Evolutionary conservation across 2,113 vertebrate species (phyloP).

Genomic region (Chloroceryle aenea): DNA sequence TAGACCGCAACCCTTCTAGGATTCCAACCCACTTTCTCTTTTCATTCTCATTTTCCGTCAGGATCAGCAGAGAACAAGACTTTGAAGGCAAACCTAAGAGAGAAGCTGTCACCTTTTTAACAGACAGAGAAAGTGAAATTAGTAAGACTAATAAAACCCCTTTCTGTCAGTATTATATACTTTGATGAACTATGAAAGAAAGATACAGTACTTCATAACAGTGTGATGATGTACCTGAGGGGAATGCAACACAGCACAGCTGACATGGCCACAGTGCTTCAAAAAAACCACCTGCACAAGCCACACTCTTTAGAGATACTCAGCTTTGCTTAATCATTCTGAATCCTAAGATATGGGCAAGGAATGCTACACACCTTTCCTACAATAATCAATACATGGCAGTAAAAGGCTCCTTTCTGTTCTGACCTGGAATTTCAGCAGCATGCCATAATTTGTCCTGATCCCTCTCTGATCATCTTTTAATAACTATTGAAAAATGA

Average conservation of each 20-base stretch:
- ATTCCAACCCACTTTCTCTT: conserved; percentile 97
- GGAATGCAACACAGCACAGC: not conserved
- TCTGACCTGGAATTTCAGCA: not conserved
- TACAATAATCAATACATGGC: not conserved
- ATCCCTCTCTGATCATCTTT: not conserved
- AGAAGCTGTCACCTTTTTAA: conserved; percentile 88
- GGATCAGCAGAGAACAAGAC: conserved; percentile 88
- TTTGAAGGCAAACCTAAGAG: conserved; percentile 86
- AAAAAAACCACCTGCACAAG: not conserved
- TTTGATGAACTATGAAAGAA: not conserved
- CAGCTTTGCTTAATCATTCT: not conserved
- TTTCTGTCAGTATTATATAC: not conserved
- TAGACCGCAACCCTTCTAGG: conserved; percentile 90
- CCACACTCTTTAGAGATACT: not conserved
- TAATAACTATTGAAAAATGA: not conserved
- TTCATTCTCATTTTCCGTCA: conserved; percentile 93
- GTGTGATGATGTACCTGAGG: not conserved
- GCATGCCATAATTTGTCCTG: not conserved
- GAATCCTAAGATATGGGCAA: not conserved
- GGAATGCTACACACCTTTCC: not conserved
- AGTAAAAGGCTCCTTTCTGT: not conserved
- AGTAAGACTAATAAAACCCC: not conserved
- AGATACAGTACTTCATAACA: not conserved
- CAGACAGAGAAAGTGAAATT: conserved; percentile 23
- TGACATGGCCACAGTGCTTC: not conserved